Percentiles rank a stretch among this genome's conserved stretches.
Conservation (phyloP, 2,888 invertebrate species). For the Leuctra nigra region DNA sequence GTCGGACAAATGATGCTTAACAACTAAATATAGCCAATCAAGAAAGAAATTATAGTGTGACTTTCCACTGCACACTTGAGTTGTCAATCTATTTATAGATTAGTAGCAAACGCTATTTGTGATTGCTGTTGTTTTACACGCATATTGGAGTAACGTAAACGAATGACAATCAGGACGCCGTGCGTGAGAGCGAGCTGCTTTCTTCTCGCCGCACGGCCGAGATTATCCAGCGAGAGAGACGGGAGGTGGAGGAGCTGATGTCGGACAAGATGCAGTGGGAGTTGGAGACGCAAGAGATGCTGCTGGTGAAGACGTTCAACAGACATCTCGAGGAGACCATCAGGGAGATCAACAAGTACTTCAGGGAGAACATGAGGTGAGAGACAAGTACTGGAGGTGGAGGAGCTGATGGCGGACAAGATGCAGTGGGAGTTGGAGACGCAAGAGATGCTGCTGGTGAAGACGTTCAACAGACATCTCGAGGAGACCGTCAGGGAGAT, state of each 20-base stretch:
- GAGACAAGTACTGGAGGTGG: slow-evolving; percentile 18
- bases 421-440: slow-evolving; percentile 32
- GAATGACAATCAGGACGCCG: slow-evolving; percentile 9
- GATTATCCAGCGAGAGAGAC: slow-evolving; percentile 17
- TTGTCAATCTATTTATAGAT: no score
- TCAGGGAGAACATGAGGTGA: no score
- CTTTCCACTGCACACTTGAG: no score
- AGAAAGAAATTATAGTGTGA: not conserved
- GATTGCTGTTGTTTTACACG: no score
- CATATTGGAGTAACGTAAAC: no score
- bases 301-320: slow-evolving; percentile 27
- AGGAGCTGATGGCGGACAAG: slow-evolving; percentile 30
- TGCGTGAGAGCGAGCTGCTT: not conserved
- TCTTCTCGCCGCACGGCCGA: not conserved
- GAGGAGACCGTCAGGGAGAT: not conserved
- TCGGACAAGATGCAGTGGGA: slow-evolving; percentile 32
- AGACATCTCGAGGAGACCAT: not conserved
- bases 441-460: slow-evolving; percentile 32
- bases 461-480: not conserved
- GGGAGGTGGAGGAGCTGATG: slow-evolving; percentile 26
- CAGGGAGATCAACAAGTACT: not conserved
- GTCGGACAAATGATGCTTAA: no score
- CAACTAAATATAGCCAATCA: no score
- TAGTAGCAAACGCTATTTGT: not conserved
- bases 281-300: slow-evolving; percentile 31